These are phyloP conservation scores for Coregonus sp. DNA, from an alignment of 2,797 vertebrate genomes.

Conservation along the genomic window DNA sequence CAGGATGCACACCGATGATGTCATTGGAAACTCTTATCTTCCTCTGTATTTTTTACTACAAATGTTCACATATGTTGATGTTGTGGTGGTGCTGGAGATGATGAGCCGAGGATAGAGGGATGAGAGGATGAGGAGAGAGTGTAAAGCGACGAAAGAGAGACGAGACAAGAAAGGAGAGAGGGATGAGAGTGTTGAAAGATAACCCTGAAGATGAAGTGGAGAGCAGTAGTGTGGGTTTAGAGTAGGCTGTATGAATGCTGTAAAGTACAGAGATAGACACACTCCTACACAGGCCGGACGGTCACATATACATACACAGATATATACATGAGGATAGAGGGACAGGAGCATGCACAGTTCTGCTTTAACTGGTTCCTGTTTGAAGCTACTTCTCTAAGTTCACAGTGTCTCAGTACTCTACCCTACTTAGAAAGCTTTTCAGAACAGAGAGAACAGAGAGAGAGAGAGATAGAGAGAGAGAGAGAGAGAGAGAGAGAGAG, in stretches of 20 bases:
- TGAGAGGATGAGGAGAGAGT: background rate
- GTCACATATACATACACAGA: too few relatives aligned
- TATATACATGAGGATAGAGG: background rate
- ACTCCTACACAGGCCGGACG: slow-evolving; percentile 2
- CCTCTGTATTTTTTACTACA: background rate
- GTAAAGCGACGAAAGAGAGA: background rate
- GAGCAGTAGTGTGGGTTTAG: background rate
- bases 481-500: background rate
- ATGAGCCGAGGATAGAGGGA: background rate
- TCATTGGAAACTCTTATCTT: too few relatives aligned
- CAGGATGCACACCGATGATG: too few relatives aligned
- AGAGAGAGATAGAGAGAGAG: too few relatives aligned
- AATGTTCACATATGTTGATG: too few relatives aligned
- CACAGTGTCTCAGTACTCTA: background rate
- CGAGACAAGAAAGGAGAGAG: too few relatives aligned
- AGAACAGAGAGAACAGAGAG: background rate
- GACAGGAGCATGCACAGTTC: background rate
- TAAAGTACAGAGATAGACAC: background rate
- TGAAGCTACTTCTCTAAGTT: background rate
- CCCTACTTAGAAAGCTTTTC: background rate
- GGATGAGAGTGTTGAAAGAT: background rate
- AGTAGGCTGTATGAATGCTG: background rate
- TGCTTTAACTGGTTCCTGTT: background rate
- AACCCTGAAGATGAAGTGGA: background rate
- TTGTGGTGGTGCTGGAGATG: background rate